Evolutionary conservation across 2,113 vertebrate species (phyloP).

Genomic region (Galbula dea): DNA sequence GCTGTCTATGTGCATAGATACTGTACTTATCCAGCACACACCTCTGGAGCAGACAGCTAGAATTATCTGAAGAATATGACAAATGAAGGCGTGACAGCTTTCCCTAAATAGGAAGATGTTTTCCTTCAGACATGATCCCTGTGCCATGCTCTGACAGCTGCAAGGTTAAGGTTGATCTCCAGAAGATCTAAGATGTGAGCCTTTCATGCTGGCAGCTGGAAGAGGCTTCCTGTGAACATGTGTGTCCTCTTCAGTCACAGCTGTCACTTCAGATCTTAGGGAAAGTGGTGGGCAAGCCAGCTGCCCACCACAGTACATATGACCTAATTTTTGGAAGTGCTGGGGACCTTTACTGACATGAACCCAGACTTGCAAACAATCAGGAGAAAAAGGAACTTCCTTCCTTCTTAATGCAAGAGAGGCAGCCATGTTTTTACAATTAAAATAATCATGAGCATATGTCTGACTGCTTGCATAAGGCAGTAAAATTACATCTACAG

Average conservation of each 20-base stretch:
- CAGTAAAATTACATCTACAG: conserved; percentile 19
- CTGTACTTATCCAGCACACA: neutral
- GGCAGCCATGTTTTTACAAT: conserved; percentile 11
- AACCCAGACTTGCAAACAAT: neutral
- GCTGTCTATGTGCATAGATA: neutral
- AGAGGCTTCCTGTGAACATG: neutral
- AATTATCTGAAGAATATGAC: conserved; percentile 26
- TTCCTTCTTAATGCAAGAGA: neutral
- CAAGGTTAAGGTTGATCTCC: neutral
- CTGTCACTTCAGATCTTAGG: neutral
- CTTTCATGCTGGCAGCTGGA: neutral
- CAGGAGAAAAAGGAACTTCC: conserved; percentile 12
- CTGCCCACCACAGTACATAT: neutral
- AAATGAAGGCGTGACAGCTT: neutral
- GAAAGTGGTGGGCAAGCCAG: neutral
- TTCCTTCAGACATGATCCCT: neutral
- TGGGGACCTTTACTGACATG: neutral
- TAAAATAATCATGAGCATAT: conserved; percentile 48
- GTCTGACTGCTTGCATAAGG: conserved; percentile 17
- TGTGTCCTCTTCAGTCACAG: neutral
- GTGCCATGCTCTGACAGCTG: neutral
- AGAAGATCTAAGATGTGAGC: neutral
- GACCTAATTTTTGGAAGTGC: neutral
- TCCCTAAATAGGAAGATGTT: neutral
- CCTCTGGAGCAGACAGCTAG: neutral